Base-by-base conservation (phyloP, 2,797 vertebrate genomes). In the Cossypha niveicapilla region DNA sequence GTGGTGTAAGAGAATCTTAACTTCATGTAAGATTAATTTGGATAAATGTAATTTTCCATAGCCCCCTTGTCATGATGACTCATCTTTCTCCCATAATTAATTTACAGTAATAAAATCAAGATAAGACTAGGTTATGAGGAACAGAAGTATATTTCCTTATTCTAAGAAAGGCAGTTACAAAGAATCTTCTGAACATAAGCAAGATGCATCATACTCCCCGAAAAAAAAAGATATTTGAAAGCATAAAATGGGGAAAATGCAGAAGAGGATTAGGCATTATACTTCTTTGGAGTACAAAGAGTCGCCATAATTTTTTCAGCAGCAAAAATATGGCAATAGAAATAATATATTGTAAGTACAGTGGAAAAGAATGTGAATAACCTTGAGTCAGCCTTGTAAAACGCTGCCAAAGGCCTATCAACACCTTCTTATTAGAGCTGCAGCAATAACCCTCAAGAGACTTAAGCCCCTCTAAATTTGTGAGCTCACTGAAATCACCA, bases 391-490 rank as follows among this genome's bases (percentile, higher is more conserved):
- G 63, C 67, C 73, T 88, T 86, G 70, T 44, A 74, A 80, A 92
- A 28, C 1, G 8, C 66, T 97, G 94, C 93, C 93, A 94, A 88
- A 85, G 48, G 74, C 82, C 93, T 90, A 93, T 97, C 96, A 96
- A 96, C 94, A 94, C 93, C 88, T 97, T 90, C 93, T 91, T 93
- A 96, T 97, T 97, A 94, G 65, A 89, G 58, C 32, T 92, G 86
- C 3, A 95, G 76, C 79, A 92, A 83, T 45, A 53, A n/a, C 17
- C 78, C 96, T 90, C 89, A 0, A 61, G 92, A 74, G 94, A 78
- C 72, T 86, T 81, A 48, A 95, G 23, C n/a, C 68, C 67, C 63
- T 96, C 87, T 93, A 87, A 94, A 93, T 66, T 61, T 95, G 86
- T 3, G 28, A 92, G 65, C 50, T 88, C 45, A 51, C 65, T 96